Evolutionary conservation across 2,797 vertebrate genomes (phyloP).

Genomic region (Botia almorhae): DNA sequence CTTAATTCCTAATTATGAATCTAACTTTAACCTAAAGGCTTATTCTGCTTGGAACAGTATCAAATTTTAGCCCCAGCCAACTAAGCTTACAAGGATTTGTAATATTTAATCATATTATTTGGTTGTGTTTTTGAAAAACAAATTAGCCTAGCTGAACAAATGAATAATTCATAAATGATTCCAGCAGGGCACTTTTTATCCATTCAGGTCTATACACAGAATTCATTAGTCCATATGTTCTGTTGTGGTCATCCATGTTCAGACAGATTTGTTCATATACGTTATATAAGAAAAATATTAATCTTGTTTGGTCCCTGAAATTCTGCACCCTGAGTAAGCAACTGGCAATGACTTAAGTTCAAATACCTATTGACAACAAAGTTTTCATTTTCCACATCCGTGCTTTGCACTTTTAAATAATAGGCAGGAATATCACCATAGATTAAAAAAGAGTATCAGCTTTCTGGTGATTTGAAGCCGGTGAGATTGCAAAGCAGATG

Average conservation of each 20-base stretch:
- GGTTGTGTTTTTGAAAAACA: not conserved
- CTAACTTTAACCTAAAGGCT: too few relatives aligned
- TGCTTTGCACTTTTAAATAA: not conserved
- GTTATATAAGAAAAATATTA: not conserved
- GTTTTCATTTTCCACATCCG: not conserved
- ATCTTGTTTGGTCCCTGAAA: not conserved
- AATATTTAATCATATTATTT: not conserved
- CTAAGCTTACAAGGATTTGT: too few relatives aligned
- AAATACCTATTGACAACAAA: conserved; percentile 5
- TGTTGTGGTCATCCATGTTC: not conserved
- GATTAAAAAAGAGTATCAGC: too few relatives aligned
- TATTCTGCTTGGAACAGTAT: too few relatives aligned
- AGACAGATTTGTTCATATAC: not conserved
- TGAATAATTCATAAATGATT: not conserved
- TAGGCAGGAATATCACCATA: conserved; percentile 1
- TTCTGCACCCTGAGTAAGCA: not conserved
- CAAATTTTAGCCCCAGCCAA: too few relatives aligned
- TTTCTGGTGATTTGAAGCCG: conserved; percentile 6
- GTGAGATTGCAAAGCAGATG: conserved; percentile 13
- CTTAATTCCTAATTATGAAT: too few relatives aligned
- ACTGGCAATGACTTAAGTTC: not conserved
- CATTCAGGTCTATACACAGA: too few relatives aligned
- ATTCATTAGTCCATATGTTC: not conserved
- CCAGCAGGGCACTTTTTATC: not conserved
- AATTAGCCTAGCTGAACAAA: not conserved